Evolutionary conservation across 2,113 vertebrate species (phyloP).

Genomic region (Empidonax traillii): DNA sequence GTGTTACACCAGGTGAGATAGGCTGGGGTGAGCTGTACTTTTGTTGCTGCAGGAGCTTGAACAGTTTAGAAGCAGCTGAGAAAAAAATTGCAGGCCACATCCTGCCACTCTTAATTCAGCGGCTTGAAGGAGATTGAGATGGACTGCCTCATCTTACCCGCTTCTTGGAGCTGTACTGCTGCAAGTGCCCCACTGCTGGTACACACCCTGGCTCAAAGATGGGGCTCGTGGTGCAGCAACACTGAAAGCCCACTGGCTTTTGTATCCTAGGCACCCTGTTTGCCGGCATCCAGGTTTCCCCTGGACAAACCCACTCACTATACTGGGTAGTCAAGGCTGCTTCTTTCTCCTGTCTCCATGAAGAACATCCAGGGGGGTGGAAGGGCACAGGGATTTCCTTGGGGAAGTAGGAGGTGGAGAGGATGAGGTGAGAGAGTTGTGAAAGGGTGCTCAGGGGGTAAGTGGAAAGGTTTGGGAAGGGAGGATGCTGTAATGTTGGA

Average conservation of each 20-base stretch:
- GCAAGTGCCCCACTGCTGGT: neutral
- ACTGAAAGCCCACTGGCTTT: neutral
- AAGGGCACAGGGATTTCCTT: neutral
- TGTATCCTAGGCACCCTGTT: neutral
- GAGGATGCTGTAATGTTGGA: neutral
- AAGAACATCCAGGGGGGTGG: accelerated
- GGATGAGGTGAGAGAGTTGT: neutral
- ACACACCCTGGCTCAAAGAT: neutral
- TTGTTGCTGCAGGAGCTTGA: neutral
- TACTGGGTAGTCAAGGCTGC: neutral
- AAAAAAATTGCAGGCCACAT: neutral
- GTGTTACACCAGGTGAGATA: neutral
- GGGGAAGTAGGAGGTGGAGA: neutral
- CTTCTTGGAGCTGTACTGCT: neutral
- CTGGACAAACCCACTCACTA: neutral
- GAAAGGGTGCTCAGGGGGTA: neutral
- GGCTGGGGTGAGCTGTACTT: neutral
- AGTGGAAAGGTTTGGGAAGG: neutral
- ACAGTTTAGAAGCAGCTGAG: neutral
- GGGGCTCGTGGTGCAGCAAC: neutral
- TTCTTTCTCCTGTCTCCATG: neutral
- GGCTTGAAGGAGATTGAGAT: neutral
- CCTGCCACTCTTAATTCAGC: neutral
- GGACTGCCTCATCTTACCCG: neutral
- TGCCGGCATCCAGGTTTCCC: neutral